phyloP scores from a whole-genome alignment of 2,113 vertebrate species.

The Anolis sagrei region DNA sequence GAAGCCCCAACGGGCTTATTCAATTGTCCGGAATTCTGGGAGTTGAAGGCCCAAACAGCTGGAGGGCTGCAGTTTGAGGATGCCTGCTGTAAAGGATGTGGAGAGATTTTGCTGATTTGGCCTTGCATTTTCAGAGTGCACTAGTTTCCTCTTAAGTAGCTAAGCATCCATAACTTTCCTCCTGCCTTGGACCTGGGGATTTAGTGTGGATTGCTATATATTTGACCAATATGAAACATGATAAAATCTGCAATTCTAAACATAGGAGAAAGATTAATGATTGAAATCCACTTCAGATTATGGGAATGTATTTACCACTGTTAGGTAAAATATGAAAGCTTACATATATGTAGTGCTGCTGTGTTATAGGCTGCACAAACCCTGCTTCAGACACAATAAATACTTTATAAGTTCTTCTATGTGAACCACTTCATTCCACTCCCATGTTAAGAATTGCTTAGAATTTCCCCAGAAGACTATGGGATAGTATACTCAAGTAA shows the following conservation, averaged over 20 bases:
- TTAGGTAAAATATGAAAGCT: neutral
- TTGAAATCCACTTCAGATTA: neutral
- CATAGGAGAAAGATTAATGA: neutral
- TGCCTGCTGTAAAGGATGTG: too few relatives aligned
- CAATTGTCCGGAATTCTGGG: too few relatives aligned
- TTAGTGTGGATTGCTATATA: neutral
- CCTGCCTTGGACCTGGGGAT: neutral
- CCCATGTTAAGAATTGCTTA: neutral
- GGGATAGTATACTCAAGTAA: neutral
- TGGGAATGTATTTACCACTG: neutral
- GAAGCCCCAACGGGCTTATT: too few relatives aligned
- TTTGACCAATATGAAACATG: neutral
- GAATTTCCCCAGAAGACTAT: neutral
- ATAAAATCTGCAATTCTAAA: neutral
- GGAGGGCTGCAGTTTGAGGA: too few relatives aligned
- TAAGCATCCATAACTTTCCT: neutral
- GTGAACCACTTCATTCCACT: neutral
- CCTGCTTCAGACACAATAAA: neutral
- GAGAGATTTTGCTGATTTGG: neutral
- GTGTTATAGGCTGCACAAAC: neutral
- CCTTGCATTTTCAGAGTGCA: neutral
- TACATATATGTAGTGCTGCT: neutral
- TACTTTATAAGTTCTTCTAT: neutral
- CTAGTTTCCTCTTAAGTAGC: neutral
- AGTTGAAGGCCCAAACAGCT: too few relatives aligned